A percentile compares a stretch with the other conserved stretches of the same genome.
phyloP scores from a whole-genome alignment of 2,797 vertebrate genomes.

The Buphagus erythrorhynchus region DNA sequence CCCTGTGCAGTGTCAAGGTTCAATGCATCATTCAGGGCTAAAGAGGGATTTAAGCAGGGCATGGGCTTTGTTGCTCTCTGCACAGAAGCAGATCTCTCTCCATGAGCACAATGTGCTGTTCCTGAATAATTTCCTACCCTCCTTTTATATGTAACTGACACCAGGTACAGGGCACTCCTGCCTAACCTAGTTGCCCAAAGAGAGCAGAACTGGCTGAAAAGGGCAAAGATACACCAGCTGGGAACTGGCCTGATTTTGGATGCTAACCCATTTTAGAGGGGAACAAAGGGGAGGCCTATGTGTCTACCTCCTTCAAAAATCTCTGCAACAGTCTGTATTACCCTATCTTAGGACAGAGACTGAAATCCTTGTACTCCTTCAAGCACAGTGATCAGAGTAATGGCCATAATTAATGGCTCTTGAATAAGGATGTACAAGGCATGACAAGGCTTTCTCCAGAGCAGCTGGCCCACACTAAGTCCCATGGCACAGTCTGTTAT shows the following conservation, averaged over 20 bases:
- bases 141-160: neutral
- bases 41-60: neutral
- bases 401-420: neutral
- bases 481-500: neutral
- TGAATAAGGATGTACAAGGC: neutral
- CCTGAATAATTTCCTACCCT: neutral
- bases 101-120: neutral
- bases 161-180: neutral
- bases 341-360: neutral
- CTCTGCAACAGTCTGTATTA: neutral
- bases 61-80: neutral
- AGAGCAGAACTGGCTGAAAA: conserved; percentile 2
- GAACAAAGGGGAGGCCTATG: neutral
- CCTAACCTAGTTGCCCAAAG: neutral
- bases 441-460: neutral
- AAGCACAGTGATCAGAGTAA: neutral
- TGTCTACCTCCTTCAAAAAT: neutral
- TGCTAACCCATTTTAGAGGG: neutral
- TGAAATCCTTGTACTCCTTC: neutral
- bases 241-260: neutral
- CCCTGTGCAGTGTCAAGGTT: conserved; percentile 8
- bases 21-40: neutral
- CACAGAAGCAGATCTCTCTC: neutral
- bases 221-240: neutral
- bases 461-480: neutral